These are phyloP conservation scores for Oncorhynchus kisutch DNA, from an alignment of 2,113 vertebrate species.

Conservation along the genomic window DNA sequence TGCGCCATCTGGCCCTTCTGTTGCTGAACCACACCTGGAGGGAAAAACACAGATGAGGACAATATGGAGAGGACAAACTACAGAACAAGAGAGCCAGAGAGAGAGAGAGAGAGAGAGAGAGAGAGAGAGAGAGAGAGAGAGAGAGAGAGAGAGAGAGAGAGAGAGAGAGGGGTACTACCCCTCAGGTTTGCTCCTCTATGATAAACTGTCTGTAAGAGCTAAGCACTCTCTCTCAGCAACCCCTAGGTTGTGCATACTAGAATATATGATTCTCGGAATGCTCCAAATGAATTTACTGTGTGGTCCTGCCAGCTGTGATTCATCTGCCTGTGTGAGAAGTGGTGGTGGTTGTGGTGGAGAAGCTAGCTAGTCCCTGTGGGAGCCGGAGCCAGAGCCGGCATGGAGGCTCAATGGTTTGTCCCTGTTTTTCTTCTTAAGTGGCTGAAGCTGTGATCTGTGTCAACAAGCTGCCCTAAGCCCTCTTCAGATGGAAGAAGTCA, in stretches of 20 bases:
- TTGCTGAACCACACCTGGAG: conserved; percentile 98
- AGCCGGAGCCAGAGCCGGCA: conserved; percentile 47
- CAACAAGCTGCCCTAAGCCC: conserved; percentile 67
- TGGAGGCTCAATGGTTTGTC: conserved; percentile 43
- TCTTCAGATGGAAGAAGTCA: conserved; percentile 60
- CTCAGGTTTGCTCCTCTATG: neutral
- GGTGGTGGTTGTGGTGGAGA: conserved; percentile 12
- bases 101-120: conserved; percentile 21
- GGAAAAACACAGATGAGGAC: neutral
- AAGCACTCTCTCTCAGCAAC: neutral
- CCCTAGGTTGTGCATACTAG: neutral
- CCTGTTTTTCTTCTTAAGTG: conserved; percentile 72
- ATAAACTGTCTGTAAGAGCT: neutral
- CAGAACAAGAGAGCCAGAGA: conserved; percentile 16
- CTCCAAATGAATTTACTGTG: neutral
- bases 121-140: conserved; percentile 22
- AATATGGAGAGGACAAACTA: neutral
- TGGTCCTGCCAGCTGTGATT: conserved; percentile 48
- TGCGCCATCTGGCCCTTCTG: conserved; percentile 94
- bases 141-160: neutral
- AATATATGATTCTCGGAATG: neutral
- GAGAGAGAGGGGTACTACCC: neutral
- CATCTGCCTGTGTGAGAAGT: conserved; percentile 36
- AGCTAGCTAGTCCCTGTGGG: conserved; percentile 49
- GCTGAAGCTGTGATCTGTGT: conserved; percentile 71